Evolutionary conservation across 2,888 invertebrate genomes (phyloP), one percentile per base, ranked within the genome.

Genomic region (Plemyria rubiginata): DNA sequence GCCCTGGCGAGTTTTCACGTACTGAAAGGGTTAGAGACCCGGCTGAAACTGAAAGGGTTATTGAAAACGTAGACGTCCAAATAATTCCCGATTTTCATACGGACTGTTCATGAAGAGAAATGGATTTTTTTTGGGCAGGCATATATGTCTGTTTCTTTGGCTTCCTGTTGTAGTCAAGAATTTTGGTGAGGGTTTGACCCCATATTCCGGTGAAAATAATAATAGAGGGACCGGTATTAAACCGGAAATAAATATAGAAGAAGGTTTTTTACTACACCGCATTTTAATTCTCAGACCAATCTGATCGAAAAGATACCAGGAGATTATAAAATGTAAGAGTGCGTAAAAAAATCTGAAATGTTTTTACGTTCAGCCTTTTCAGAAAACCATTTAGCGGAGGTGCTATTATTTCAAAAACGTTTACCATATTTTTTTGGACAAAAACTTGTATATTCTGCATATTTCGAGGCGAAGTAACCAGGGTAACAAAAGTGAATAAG

Each of bases 381-480:
- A 58, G 36, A 51, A 46, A 46, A 36, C 36, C 16, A 6, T 45
- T 41, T 13, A n/a, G n/a, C n/a, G n/a, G n/a, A n/a, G n/a, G n/a
- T n/a, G n/a, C n/a, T n/a, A n/a, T 6, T 32, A 32, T 32, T 32
- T 32, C 12, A 43, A 50, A 60, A 51, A 9, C 62, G 67, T 22
- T 22, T 22, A 63, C 68, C 62, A 73, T 84, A 82, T 58, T 79
- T 67, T 75, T 75, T 82, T 22, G 22, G 84, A 83, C 79, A 87
- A 89, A 90, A 89, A 85, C 85, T 80, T 81, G 81, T 83, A 86
- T 87, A 88, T 90, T 90, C 89, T 90, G 88, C 90, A 89, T 88
- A 90, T 90, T 91, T 89, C 74, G 82, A 82, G 79, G 70, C 73
- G 62, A 55, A 22, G 40, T 28, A 66, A 88, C 87, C 65, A 85